phyloP scores from a whole-genome alignment of 2,113 vertebrate genomes.

The Lophotis ruficrista region DNA sequence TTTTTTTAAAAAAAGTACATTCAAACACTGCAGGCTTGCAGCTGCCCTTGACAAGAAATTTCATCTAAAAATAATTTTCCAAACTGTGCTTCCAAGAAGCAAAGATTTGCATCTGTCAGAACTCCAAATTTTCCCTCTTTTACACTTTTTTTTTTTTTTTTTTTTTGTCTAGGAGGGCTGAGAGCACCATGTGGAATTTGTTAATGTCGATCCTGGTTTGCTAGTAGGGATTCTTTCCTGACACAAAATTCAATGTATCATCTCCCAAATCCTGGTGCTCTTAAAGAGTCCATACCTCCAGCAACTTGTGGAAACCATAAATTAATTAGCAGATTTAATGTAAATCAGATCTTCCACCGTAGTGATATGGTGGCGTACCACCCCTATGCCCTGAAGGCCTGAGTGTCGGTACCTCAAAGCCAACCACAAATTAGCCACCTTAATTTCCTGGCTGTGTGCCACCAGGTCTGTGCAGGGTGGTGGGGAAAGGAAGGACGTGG shows the following conservation, averaged over 20 bases:
- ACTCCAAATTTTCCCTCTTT: slow-evolving; percentile 12
- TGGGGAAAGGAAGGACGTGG: accelerated
- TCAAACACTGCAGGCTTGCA: slow-evolving; percentile 17
- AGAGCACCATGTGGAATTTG: neutral
- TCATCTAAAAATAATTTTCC: slow-evolving; percentile 52
- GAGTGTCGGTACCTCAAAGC: neutral
- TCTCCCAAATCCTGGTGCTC: neutral
- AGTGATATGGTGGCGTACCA: accelerated
- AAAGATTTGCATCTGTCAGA: slow-evolving; percentile 48
- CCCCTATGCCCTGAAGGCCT: neutral
- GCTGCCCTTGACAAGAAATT: slow-evolving; percentile 48
- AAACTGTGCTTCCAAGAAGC: slow-evolving; percentile 55
- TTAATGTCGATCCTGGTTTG: neutral
- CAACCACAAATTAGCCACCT: neutral
- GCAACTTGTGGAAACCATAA: neutral
- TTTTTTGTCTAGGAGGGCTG: neutral
- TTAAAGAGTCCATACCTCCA: neutral
- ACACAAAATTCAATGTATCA: neutral
- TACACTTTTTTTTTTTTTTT: neutral
- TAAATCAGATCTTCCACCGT: neutral
- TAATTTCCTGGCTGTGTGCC: neutral
- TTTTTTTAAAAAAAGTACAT: neutral
- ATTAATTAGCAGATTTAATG: neutral
- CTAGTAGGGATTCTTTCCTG: neutral
- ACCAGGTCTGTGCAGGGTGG: neutral